Evolutionary conservation across 2,113 vertebrate genomes (phyloP).

Genomic region (Peromyscus polionotus): DNA sequence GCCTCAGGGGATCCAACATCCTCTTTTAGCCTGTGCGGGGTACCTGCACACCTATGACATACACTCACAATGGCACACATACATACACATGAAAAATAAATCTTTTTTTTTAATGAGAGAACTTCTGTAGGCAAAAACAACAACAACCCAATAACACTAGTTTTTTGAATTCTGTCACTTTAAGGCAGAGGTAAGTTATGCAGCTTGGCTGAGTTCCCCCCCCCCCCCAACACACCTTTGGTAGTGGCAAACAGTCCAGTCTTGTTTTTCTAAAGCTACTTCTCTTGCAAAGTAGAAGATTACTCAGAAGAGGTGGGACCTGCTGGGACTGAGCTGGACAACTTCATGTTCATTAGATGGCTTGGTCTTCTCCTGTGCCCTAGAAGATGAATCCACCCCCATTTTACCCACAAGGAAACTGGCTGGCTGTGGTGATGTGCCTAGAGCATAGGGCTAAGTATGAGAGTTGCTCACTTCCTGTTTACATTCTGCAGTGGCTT

Average conservation of each 20-base stretch:
- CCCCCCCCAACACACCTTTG: not conserved
- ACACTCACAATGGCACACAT: not conserved
- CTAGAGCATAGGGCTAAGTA: not conserved
- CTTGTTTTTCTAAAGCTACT: not conserved
- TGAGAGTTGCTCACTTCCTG: not conserved
- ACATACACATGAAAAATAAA: not conserved
- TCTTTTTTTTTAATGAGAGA: not conserved
- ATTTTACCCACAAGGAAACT: not conserved
- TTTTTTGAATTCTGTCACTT: not conserved
- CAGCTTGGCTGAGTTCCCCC: not conserved
- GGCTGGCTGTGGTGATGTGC: not conserved
- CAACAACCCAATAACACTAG: not conserved
- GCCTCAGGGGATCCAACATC: not conserved
- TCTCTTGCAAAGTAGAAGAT: not conserved
- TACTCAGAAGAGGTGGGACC: not conserved
- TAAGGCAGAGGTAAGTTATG: not conserved
- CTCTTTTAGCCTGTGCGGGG: not conserved
- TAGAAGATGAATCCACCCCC: not conserved
- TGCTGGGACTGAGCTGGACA: not conserved
- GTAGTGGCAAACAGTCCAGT: not conserved
- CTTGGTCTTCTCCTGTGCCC: not conserved
- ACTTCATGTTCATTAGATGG: not conserved
- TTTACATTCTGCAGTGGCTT: not conserved
- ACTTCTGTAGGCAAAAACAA: not conserved
- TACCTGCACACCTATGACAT: not conserved